phyloP scores from a whole-genome alignment of 2,113 vertebrate species.

The Pomatostomus ruficeps region DNA sequence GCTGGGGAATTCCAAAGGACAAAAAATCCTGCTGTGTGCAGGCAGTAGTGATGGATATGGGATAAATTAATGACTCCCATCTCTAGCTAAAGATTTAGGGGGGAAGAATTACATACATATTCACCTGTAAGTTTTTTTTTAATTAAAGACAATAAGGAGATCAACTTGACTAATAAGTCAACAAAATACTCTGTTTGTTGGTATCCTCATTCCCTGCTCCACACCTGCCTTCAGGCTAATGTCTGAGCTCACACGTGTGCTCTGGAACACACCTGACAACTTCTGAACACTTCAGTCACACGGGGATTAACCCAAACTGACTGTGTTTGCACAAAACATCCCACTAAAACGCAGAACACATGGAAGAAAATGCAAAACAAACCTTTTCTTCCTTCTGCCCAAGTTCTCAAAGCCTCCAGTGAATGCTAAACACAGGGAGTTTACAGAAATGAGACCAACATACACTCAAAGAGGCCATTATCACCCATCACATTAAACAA shows the following conservation, averaged over 20 bases:
- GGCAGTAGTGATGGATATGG: not conserved
- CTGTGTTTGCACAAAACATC: not conserved
- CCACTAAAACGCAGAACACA: not conserved
- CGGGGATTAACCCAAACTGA: not conserved
- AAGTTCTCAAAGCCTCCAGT: not conserved
- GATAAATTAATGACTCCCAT: not conserved
- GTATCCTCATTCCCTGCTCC: not conserved
- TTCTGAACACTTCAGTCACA: not conserved
- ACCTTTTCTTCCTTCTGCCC: not conserved
- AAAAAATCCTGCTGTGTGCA: not conserved
- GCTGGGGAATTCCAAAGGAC: not conserved
- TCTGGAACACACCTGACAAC: not conserved
- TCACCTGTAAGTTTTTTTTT: not conserved
- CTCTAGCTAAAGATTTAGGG: not conserved
- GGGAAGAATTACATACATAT: not conserved
- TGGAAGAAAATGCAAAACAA: not conserved
- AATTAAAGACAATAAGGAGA: not conserved
- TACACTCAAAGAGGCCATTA: not conserved
- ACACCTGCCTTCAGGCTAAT: not conserved
- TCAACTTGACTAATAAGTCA: not conserved
- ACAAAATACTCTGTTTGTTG: not conserved
- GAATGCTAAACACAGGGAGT: not conserved
- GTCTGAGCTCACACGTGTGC: not conserved
- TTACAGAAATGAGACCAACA: not conserved
- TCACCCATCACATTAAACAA: slow-evolving; percentile 26